Conservation (phyloP, 2,113 vertebrate species). For the Cryptomyrus ogoouensis region DNA sequence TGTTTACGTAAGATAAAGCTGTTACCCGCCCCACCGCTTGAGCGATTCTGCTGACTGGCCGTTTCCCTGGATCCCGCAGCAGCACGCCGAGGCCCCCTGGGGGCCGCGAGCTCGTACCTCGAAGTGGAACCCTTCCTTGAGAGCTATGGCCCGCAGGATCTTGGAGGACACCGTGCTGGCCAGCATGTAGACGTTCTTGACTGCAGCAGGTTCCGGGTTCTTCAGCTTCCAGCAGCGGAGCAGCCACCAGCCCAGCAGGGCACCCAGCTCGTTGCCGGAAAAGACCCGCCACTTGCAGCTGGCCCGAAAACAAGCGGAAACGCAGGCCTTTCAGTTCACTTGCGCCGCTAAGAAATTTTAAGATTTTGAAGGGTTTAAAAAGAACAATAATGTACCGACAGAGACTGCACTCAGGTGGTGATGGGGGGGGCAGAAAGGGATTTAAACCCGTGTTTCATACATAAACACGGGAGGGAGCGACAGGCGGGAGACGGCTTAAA, state of each 20-base stretch:
- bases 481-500: background rate
- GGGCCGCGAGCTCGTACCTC: slow-evolving; percentile 61
- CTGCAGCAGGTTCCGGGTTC: slow-evolving; percentile 50
- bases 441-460: background rate
- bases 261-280: slow-evolving; percentile 88
- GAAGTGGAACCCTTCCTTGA: slow-evolving; percentile 96
- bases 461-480: background rate
- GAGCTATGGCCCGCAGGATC: slow-evolving; percentile 85
- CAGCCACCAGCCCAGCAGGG: slow-evolving; percentile 92
- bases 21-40: background rate
- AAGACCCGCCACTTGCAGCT: slow-evolving; percentile 91
- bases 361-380: background rate
- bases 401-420: background rate
- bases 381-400: background rate
- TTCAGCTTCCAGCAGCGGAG: slow-evolving; percentile 85
- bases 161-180: slow-evolving; percentile 96
- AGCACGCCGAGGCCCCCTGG: background rate
- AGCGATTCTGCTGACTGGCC: background rate
- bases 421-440: background rate
- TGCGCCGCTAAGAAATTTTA: background rate
- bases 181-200: slow-evolving; percentile 88
- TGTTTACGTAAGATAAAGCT: background rate
- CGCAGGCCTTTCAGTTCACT: background rate
- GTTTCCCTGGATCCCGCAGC: background rate
- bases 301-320: slow-evolving; percentile 17